Base-by-base conservation (phyloP, 2,888 invertebrate species). In the Macrophya alboannulata region DNA sequence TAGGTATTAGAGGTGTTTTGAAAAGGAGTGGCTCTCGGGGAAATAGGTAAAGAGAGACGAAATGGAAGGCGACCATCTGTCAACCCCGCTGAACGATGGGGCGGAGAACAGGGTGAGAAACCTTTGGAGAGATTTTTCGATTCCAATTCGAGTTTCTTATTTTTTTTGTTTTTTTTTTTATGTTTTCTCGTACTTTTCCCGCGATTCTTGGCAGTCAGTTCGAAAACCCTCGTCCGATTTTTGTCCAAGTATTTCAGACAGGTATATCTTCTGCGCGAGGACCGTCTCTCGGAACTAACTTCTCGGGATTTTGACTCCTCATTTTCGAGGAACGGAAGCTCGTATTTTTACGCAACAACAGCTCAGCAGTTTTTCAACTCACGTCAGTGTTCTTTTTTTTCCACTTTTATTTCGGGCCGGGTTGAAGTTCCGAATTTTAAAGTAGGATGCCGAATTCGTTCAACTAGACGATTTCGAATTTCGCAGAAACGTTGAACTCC, bases 1-100 rank as follows among this genome's bases (percentile, higher is more conserved):
- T 81, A 62, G 59, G 21, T 81, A 17, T 81, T 40, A 59, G 79
- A 21, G 25, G 81, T 62, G 62, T 81, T 81, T 81, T 25, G n/a
- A 43, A 81, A 62, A 43, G n/a, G 40, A n/a, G 37, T 37, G 31
- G n/a, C 21, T 62, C 43, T 81, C 81, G 59, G 25, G 25, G 37
- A 81, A 81, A 43, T 37, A 15, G 8, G 21, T 12, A 3, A 15
- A 25, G 59, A 81, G 25, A 62, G 4, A 62, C 43, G 62, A 62
- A 51, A 43, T 62, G 12, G 81, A 79, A 79, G 79, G 37, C 59
- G 9, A 59, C 81, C 81, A 59, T 81, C 81, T 81, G 62, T 81
- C 81, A 81, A 59, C 81, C 62, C 81, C 40, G 81, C 10, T 62
- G 81, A 81, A 81, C 62, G 40, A 62, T 62, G 81, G 43, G 81